A percentile compares a stretch with the other conserved stretches of the same genome.
These are phyloP conservation scores for Rhabdornis inornatus DNA, from an alignment of 2,113 vertebrate genomes.

Conservation along the genomic window DNA sequence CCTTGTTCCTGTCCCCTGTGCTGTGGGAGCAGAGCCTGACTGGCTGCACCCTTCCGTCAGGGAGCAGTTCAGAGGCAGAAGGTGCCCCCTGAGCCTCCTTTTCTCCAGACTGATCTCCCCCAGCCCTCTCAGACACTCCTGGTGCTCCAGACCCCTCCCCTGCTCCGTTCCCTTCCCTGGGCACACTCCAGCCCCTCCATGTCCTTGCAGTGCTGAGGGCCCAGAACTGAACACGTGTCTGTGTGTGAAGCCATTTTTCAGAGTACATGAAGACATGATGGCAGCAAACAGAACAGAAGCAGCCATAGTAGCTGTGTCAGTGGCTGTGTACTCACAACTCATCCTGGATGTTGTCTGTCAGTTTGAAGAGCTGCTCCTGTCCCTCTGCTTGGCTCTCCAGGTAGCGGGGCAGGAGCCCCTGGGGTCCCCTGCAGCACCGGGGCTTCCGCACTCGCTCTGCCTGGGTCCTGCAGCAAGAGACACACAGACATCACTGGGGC, in stretches of 20 bases:
- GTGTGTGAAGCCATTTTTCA: background rate
- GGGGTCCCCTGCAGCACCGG: slow-evolving; percentile 90
- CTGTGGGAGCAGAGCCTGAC: background rate
- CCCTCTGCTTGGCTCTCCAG: slow-evolving; percentile 86
- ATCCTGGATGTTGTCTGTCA: slow-evolving; percentile 91
- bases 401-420: slow-evolving; percentile 89
- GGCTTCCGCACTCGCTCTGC: slow-evolving; percentile 86
- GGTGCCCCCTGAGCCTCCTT: background rate
- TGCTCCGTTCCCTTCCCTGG: background rate
- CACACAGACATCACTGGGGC: background rate
- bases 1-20: background rate
- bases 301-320: background rate
- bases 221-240: background rate
- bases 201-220: background rate
- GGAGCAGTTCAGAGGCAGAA: background rate
- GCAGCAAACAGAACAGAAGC: background rate
- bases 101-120: background rate
- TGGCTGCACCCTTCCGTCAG: background rate
- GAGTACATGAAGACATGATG: rapidly evolving
- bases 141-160: background rate
- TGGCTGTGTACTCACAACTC: slow-evolving; percentile 86
- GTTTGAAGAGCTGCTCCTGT: slow-evolving; percentile 92
- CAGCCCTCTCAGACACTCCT: background rate
- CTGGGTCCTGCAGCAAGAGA: slow-evolving; percentile 72
- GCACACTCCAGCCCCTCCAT: background rate